Base-by-base conservation (phyloP, 2,888 invertebrate species). In the Acleris emargana region DNA sequence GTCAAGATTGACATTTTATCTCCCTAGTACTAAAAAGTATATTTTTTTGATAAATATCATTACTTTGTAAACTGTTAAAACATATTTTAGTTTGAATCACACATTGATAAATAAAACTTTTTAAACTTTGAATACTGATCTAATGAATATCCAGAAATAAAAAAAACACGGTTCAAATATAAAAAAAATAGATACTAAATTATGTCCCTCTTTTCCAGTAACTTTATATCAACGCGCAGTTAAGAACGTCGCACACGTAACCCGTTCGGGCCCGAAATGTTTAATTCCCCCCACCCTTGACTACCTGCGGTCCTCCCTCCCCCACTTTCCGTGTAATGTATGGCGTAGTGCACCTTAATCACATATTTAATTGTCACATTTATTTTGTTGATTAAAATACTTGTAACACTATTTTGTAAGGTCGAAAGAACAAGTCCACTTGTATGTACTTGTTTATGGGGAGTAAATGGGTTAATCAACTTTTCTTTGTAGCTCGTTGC, bases 381-480 rank as follows among this genome's bases (percentile, higher is more conserved):
- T 90, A 90, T 91, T 88, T 84, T 87, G 84, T 91, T 91, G 86
- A 91, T 92, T 91, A 90, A 89, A 91, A 90, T 87, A 86, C 86
- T 86, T 83, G 80, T 45, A 17, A 28, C 45, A 25, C 78, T 80
- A 38, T 81, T 78, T 73, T 70, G 80, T 77, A 85, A 64, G 62
- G 86, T 84, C 68, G 25, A 81, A 73, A 82, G 58, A 77, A 74
- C 67, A 70, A 70, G 32, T 42, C 32, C 3, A 9, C 9, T 32
- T 32, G 32, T 32, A 32, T 32, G 32, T 32, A 32, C 9, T 9
- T 32, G 9, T 9, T 32, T 32, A 9, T 9, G 5, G 1, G 28
- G 2, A 28, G 28, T 32, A 9, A 32, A n/a, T n/a, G n/a, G n/a
- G n/a, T n/a, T n/a, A n/a, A n/a, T n/a, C n/a, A n/a, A n/a, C n/a